A percentile compares a stretch with the other conserved stretches of the same genome.
These are phyloP conservation scores for Ectobius pallidus DNA, from an alignment of 2,888 invertebrate species.

Conservation along the genomic window DNA sequence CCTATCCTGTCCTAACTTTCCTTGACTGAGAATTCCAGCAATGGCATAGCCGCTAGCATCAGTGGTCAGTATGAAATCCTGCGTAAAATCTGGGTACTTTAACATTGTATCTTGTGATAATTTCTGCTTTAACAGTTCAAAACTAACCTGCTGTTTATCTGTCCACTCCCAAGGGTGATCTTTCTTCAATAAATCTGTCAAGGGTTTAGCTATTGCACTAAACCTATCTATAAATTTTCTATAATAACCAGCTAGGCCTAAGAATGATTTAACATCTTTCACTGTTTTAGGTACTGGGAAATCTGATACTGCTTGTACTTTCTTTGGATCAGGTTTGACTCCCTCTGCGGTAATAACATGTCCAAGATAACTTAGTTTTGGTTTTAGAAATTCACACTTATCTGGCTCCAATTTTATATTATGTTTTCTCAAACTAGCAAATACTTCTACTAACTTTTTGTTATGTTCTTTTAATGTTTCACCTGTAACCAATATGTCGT, in stretches of 20 bases:
- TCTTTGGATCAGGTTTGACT: too few species aligned
- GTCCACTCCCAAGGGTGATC: background rate
- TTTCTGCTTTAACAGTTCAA: background rate
- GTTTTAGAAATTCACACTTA: too few species aligned
- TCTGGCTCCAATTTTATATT: background rate
- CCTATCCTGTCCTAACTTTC: background rate
- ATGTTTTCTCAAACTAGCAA: background rate
- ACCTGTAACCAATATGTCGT: background rate
- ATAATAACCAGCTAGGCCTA: too few species aligned
- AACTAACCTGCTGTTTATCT: background rate
- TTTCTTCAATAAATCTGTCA: slow-evolving; percentile 9
- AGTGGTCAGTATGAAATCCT: background rate
- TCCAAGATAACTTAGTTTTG: background rate
- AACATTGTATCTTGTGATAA: background rate
- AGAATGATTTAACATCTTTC: too few species aligned
- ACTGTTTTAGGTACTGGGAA: background rate
- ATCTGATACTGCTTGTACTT: background rate
- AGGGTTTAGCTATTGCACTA: background rate
- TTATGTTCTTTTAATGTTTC: slow-evolving; percentile 11
- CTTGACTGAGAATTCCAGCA: background rate
- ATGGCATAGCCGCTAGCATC: background rate
- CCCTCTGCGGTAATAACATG: background rate
- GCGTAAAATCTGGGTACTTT: background rate
- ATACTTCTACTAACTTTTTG: background rate
- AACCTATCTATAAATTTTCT: background rate